Percentiles rank a stretch among this genome's conserved stretches.
Evolutionary conservation across 2,797 vertebrate genomes (phyloP).

Genomic region (Sebastes vulpes): DNA sequence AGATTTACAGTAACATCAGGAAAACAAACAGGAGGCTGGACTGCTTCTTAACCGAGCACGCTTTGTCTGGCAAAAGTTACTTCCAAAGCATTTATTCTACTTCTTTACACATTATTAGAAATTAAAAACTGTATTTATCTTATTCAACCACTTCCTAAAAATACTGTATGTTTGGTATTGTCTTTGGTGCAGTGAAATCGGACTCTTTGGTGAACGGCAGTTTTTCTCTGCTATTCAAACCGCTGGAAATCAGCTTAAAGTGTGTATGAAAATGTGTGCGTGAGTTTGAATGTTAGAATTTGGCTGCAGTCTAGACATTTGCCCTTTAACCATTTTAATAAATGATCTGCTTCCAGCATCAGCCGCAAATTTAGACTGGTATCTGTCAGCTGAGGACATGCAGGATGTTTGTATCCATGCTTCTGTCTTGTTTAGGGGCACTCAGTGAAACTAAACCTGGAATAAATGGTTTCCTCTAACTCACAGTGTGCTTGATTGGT

Average conservation of each 20-base stretch:
- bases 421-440: background rate
- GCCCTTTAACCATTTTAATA: background rate
- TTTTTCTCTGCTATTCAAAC: background rate
- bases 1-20: too few species aligned
- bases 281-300: background rate
- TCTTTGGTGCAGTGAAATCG: background rate
- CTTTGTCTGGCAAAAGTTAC: too few species aligned
- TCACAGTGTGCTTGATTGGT: too few species aligned
- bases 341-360: background rate
- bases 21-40: background rate
- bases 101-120: background rate
- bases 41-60: too few species aligned
- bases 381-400: background rate
- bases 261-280: background rate
- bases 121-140: background rate
- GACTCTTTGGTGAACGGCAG: too few species aligned
- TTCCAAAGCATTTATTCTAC: background rate
- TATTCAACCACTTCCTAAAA: background rate
- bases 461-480: slow-evolving; percentile 6
- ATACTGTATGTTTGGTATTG: background rate
- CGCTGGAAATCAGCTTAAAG: background rate
- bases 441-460: background rate
- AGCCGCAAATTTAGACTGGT: background rate
- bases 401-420: slow-evolving; percentile 1
- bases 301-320: background rate